Percentiles rank a stretch among this genome's conserved stretches.
These are phyloP conservation scores for Eulimnadia texana DNA, from an alignment of 1,140 invertebrate species.

Conservation along the genomic window DNA sequence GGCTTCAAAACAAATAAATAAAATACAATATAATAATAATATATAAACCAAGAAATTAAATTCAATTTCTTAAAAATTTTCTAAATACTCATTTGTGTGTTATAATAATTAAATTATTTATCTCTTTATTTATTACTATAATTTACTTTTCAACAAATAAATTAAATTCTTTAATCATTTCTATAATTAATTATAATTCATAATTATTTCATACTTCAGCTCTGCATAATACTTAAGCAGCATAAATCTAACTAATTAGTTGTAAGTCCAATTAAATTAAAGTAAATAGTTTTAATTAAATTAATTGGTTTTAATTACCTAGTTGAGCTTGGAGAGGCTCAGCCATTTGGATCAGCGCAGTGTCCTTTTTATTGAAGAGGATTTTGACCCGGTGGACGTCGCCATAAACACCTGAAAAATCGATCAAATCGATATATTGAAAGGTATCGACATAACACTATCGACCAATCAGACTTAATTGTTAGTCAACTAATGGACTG, in stretches of 20 bases:
- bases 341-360: constrained; percentile 95
- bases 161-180: too few relatives aligned
- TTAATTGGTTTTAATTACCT: constrained; percentile 46
- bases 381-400: constrained; percentile 99
- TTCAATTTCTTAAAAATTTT: constrained; percentile 10
- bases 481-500: constrained; percentile 22
- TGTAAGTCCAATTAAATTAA: too few relatives aligned
- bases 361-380: constrained; percentile 99
- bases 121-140: background rate
- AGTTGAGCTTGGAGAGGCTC: constrained; percentile 95
- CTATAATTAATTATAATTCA: too few relatives aligned
- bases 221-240: too few relatives aligned
- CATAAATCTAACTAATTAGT: too few relatives aligned
- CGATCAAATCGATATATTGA: constrained; percentile 5
- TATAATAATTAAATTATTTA: background rate
- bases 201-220: too few relatives aligned
- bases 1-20: constrained; percentile 42
- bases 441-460: too few relatives aligned
- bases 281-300: too few relatives aligned
- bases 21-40: constrained; percentile 7
- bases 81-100: too few relatives aligned
- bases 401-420: constrained; percentile 84
- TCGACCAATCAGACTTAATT: background rate
- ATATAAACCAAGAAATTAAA: background rate
- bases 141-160: too few relatives aligned